Conservation (phyloP, 2,888 invertebrate species). For the Drosophila histrio region DNA sequence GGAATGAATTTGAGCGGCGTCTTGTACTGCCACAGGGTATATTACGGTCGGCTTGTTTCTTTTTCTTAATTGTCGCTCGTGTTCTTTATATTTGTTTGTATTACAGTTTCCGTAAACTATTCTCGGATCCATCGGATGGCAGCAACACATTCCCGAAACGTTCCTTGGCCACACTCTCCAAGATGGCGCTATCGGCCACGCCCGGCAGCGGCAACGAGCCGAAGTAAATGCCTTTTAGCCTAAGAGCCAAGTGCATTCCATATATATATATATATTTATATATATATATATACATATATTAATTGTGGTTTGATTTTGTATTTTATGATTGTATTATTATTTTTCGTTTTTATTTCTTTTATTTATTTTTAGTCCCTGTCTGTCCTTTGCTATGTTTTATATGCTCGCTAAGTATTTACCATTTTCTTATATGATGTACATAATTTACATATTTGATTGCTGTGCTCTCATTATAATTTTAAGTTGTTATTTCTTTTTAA, state of each 20-base stretch:
- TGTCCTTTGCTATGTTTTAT: conserved; percentile 64
- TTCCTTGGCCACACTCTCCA: conserved; percentile 91
- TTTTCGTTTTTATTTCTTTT: conserved; percentile 44
- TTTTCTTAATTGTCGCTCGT: too few species aligned
- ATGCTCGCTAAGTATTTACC: conserved; percentile 70
- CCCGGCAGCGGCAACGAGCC: conserved; percentile 70
- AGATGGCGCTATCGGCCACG: conserved; percentile 87
- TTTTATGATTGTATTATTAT: conserved; percentile 25
- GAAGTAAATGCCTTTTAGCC: conserved; percentile 68
- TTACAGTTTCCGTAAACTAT: conserved; percentile 96
- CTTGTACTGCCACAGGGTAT: too few species aligned
- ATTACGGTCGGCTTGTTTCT: too few species aligned
- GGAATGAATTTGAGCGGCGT: too few species aligned
- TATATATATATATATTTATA: background rate
- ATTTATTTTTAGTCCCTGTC: conserved; percentile 64
- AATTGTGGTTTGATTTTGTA: conserved; percentile 35
- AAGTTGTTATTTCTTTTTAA: conserved; percentile 70
- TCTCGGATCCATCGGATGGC: conserved; percentile 87
- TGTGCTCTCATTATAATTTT: conserved; percentile 61
- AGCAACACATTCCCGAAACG: conserved; percentile 89
- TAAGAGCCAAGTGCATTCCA: conserved; percentile 54
- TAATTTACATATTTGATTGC: conserved; percentile 70
- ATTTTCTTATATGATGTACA: conserved; percentile 67
- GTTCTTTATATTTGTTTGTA: too few species aligned
- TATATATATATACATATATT: conserved; percentile 2